These are phyloP conservation scores for Apotomis capreana DNA, from an alignment of 2,888 invertebrate genomes.

Conservation along the genomic window DNA sequence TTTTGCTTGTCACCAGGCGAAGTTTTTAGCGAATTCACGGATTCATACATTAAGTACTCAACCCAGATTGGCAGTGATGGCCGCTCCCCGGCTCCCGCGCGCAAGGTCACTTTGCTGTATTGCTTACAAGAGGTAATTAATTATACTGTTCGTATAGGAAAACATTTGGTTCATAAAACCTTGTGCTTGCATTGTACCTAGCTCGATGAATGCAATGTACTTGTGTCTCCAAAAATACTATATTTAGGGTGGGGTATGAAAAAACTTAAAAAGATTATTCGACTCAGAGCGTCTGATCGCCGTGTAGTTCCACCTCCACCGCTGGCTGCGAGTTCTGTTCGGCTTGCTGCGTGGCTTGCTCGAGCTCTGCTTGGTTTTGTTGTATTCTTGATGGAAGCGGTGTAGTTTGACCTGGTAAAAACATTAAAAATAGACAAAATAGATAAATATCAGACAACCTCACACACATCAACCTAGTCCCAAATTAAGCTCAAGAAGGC, in stretches of 20 bases:
- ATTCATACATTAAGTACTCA: not conserved
- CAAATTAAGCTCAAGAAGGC: no score
- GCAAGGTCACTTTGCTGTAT: constrained; percentile 26
- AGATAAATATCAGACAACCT: no score
- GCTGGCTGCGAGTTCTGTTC: constrained; percentile 63
- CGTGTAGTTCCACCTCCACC: constrained; percentile 68
- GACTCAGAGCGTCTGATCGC: constrained; percentile 69
- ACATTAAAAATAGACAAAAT: no score
- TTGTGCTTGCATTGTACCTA: constrained; percentile 30
- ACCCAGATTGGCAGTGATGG: constrained; percentile 22
- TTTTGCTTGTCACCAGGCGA: no score
- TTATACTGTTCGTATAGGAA: constrained; percentile 27
- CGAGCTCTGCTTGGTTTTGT: constrained; percentile 65
- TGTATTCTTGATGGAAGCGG: constrained; percentile 77
- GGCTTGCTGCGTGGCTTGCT: constrained; percentile 55
- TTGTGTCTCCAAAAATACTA: constrained; percentile 35
- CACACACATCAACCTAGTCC: no score
- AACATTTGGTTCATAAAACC: constrained; percentile 13
- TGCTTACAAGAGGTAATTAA: constrained; percentile 38
- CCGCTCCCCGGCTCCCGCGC: constrained; percentile 13
- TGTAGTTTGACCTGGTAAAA: constrained; percentile 72
- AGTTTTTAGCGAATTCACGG: not conserved
- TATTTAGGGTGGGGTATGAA: constrained; percentile 32
- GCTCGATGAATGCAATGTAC: constrained; percentile 19
- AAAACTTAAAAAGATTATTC: constrained; percentile 36